Percentiles rank a stretch among this genome's conserved stretches.
Evolutionary conservation across 2,797 vertebrate genomes (phyloP).

Genomic region (Leuciscus waleckii): DNA sequence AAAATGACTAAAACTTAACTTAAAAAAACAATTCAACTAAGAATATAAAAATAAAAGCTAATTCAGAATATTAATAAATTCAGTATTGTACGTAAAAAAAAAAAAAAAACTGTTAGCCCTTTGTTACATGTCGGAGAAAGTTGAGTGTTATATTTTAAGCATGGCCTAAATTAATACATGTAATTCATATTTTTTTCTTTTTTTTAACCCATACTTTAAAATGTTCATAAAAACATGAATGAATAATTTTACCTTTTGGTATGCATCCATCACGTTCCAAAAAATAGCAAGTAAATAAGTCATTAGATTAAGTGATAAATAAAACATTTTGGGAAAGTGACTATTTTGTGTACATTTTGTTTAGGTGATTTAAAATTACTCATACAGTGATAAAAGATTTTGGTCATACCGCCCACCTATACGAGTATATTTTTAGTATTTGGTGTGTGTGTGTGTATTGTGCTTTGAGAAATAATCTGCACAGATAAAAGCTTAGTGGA

Average conservation of each 20-base stretch:
- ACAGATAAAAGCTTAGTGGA: constrained; percentile 29
- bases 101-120: not conserved
- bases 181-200: not conserved
- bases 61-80: not conserved
- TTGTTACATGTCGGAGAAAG: no score
- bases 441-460: constrained; percentile 41
- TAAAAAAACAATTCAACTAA: not conserved
- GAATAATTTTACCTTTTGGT: not conserved
- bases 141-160: not conserved
- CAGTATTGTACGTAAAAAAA: not conserved
- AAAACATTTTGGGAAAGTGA: not conserved
- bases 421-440: constrained; percentile 25
- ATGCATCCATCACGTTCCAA: not conserved
- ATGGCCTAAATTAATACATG: not conserved
- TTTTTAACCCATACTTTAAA: not conserved
- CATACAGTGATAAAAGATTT: constrained; percentile 22
- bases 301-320: not conserved
- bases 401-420: constrained; percentile 12
- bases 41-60: not conserved
- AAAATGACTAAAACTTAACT: not conserved
- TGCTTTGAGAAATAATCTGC: constrained; percentile 24
- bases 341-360: constrained; percentile 29
- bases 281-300: not conserved
- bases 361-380: constrained; percentile 5
- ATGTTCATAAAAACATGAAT: not conserved